These are phyloP conservation scores for Mesocentrotus franciscanus DNA, from an alignment of 53 echinoderm and acorn worm genomes.

Conservation along the genomic window DNA sequence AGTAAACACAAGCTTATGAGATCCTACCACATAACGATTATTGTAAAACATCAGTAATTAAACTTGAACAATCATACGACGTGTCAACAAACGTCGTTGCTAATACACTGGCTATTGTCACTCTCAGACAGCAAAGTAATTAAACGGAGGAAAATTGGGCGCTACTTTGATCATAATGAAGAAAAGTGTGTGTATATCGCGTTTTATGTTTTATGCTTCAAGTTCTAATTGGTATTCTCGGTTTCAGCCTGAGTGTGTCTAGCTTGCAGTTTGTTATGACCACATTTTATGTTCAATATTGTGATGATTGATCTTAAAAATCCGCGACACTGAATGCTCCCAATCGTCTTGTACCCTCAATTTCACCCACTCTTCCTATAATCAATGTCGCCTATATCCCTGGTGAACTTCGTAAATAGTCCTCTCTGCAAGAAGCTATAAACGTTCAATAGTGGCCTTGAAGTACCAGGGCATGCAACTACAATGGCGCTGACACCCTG, in stretches of 20 bases:
- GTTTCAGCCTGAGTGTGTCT: too few relatives aligned
- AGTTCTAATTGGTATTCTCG: too few relatives aligned
- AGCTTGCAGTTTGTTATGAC: too few relatives aligned
- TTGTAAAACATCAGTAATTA: background rate
- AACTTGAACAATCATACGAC: background rate
- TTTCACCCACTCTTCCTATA: background rate
- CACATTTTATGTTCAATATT: too few relatives aligned
- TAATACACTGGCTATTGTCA: background rate
- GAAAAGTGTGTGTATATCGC: too few relatives aligned
- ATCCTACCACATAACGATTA: background rate
- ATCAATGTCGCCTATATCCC: background rate
- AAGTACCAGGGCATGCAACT: background rate
- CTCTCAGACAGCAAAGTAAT: background rate
- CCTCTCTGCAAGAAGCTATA: background rate
- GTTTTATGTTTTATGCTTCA: too few relatives aligned
- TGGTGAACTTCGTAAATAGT: background rate
- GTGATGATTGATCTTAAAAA: too few relatives aligned
- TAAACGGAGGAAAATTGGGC: background rate
- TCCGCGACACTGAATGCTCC: too few relatives aligned
- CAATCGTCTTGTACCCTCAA: too few relatives aligned
- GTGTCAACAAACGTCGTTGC: background rate
- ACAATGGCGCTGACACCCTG: background rate
- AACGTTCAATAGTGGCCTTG: slow-evolving; percentile 12
- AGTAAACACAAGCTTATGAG: background rate
- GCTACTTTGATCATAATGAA: too few relatives aligned